phyloP scores from a whole-genome alignment of 1,140 invertebrate genomes.

The Caenorhabditis briggsae region DNA sequence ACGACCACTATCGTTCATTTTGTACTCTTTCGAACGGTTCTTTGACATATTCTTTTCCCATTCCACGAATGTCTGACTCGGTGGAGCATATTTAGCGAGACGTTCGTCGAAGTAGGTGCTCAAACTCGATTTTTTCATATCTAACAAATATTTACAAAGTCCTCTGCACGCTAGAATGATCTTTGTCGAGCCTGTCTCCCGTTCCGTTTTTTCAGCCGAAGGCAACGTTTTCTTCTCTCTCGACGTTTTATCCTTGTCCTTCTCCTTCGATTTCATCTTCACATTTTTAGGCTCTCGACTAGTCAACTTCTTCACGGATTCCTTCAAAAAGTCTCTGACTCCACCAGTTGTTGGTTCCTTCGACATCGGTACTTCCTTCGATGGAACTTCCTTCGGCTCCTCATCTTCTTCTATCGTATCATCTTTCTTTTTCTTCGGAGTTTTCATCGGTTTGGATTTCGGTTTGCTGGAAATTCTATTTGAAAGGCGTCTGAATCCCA shows the following conservation, averaged over 20 bases:
- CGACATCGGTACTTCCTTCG: background rate
- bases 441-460: background rate
- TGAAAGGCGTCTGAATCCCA: background rate
- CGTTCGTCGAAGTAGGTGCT: conserved; percentile 20
- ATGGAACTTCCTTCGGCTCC: background rate
- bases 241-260: conserved; percentile 1
- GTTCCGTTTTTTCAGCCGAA: background rate
- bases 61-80: background rate
- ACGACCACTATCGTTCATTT: background rate
- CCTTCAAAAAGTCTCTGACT: background rate
- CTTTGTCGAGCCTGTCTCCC: background rate
- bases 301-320: background rate
- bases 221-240: background rate
- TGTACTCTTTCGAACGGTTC: conserved; percentile 6
- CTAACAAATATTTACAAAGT: background rate
- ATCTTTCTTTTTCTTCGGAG: background rate
- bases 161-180: background rate
- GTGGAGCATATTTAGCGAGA: background rate
- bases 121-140: conserved; percentile 32
- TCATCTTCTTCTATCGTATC: background rate
- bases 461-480: background rate
- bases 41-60: conserved; percentile 23
- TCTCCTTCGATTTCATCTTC: background rate
- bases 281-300: background rate
- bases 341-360: background rate